A percentile compares a stretch with the other conserved stretches of the same genome.
These are phyloP conservation scores for Diarsia rubi DNA, from an alignment of 2,888 invertebrate genomes.

Conservation along the genomic window DNA sequence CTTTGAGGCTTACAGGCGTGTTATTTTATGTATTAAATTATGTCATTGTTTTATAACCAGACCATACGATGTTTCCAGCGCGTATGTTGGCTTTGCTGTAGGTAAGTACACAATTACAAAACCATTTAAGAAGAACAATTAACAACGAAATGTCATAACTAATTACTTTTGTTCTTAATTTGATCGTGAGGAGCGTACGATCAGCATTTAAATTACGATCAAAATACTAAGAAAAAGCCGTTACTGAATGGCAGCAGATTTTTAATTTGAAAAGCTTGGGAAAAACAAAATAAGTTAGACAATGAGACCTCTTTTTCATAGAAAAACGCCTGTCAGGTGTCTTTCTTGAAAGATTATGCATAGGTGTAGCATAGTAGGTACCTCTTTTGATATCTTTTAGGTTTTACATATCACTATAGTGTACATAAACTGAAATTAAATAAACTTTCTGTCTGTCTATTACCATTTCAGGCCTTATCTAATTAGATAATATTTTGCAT, in stretches of 20 bases:
- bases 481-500: not conserved
- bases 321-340: not conserved
- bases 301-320: not conserved
- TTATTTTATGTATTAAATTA: not conserved
- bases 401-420: not conserved
- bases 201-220: constrained; percentile 20
- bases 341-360: not conserved
- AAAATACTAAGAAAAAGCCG: not conserved
- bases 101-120: not conserved
- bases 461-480: not conserved
- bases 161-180: constrained; percentile 39
- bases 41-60: not conserved
- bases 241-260: not conserved
- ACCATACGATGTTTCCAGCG: not conserved
- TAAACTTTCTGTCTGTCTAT: not conserved
- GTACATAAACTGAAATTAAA: not conserved
- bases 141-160: not conserved
- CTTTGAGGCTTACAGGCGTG: no score
- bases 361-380: not conserved
- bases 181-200: not conserved
- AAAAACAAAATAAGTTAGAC: not conserved
- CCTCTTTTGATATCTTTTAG: not conserved
- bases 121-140: constrained; percentile 3
- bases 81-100: not conserved
- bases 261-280: not conserved